phyloP scores from a whole-genome alignment of 2,113 vertebrate genomes.

The Neolamprologus longior region DNA sequence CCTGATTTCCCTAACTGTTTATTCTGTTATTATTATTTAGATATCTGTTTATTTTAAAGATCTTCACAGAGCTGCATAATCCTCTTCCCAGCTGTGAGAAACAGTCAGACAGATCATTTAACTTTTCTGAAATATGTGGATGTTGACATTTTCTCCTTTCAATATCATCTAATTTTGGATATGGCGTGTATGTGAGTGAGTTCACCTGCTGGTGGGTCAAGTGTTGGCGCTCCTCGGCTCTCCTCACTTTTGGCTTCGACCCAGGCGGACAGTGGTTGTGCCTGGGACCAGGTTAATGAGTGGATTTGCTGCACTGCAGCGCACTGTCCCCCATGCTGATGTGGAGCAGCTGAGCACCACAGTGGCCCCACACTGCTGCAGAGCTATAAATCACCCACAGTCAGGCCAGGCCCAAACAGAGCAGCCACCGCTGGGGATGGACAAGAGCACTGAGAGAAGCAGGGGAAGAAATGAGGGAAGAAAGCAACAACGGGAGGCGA shows the following conservation, averaged over 20 bases:
- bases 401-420: conserved; percentile 29
- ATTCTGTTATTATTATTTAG: conserved; percentile 36
- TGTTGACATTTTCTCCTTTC: background rate
- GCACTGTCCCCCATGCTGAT: conserved; percentile 67
- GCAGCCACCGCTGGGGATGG: conserved; percentile 51
- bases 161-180: background rate
- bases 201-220: conserved; percentile 28
- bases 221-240: conserved; percentile 10
- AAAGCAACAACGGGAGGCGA: background rate
- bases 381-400: conserved; percentile 74
- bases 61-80: conserved; percentile 19
- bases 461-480: background rate
- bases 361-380: conserved; percentile 65
- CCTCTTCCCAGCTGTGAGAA: background rate
- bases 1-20: conserved; percentile 19
- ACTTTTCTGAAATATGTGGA: background rate
- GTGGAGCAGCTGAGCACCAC: conserved; percentile 70
- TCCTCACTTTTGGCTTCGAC: conserved; percentile 25
- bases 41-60: conserved; percentile 27
- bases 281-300: conserved; percentile 67
- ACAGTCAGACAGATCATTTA: background rate
- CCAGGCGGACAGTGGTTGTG: conserved; percentile 51
- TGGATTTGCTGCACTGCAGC: conserved; percentile 75
- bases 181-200: background rate
- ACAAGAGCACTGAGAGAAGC: conserved; percentile 18